Conservation (phyloP, 2,797 vertebrate species). For the Pyrocephalus nanus region DNA sequence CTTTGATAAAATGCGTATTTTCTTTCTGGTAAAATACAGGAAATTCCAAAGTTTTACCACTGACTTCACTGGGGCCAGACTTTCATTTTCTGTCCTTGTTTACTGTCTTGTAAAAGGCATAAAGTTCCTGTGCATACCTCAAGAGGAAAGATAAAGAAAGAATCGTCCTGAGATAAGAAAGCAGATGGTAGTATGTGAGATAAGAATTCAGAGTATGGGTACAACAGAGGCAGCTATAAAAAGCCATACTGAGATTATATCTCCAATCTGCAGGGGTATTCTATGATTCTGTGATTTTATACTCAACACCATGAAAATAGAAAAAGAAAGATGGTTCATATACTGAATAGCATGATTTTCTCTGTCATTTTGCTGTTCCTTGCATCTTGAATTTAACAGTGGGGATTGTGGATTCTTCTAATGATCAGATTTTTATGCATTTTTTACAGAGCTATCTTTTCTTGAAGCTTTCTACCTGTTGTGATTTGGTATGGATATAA, state of each 20-base stretch:
- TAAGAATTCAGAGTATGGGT: slow-evolving; percentile 36
- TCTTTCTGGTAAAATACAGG: background rate
- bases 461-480: background rate
- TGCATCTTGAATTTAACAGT: background rate
- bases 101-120: slow-evolving; percentile 1
- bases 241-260: background rate
- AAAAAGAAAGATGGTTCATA: background rate
- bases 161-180: slow-evolving; percentile 41
- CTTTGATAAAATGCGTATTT: background rate
- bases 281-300: background rate
- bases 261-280: background rate
- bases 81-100: slow-evolving; percentile 34
- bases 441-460: background rate
- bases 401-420: background rate
- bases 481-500: background rate
- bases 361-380: background rate
- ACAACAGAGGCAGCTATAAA: slow-evolving; percentile 25
- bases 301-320: background rate
- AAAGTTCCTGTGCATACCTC: background rate
- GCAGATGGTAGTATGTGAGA: slow-evolving; percentile 37
- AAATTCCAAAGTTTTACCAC: background rate
- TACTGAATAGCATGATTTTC: background rate
- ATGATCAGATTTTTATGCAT: background rate
- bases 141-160: slow-evolving; percentile 27
- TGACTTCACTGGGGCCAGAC: background rate